Base-by-base conservation (phyloP, 2,113 vertebrate genomes). In the Actenoides lindsayi region DNA sequence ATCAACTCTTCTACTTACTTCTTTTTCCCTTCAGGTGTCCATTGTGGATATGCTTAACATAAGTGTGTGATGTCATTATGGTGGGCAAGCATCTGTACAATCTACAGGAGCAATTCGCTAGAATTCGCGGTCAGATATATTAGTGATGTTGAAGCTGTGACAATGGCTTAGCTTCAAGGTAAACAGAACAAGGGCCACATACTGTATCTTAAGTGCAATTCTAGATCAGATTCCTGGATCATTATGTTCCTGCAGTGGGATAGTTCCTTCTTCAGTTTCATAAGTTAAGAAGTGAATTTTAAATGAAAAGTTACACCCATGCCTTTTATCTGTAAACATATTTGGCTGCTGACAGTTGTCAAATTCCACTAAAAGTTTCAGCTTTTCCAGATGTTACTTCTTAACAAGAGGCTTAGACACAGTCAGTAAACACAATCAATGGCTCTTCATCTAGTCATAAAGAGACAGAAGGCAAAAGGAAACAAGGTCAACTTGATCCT, bases 261-360 rank as follows among this genome's bases (percentile, higher is more conserved):
- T 35, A 60, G 20, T 44, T 89, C 63, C 1, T 1, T 57, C 65
- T 90, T 65, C 6, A 28, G 46, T 85, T 73, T 95, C 35, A 16
- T 30, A 82, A 59, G 19, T 69, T 91, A 81, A 89, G 37, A 80
- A 77, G 80, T 88, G 0, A 71, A 70, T 79, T 91, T 93, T 84
- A 13, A 14, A 31, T 48, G 44, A 77, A 94, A 91, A 88, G 74
- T 68, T 83, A 79, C 62, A 82, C 37, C 69, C 64, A 68, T 68
- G 18, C 3, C 51, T 96, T 93, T 91, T 53, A 79, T 82, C 90
- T 94, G 44, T 88, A 92, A 95, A 88, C 78, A 90, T 18, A 54
- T 35, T 62, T 85, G 39, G 35, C 75, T 83, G 90, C 78, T 82
- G 94, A 28, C 33, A 76, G 35, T 42, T 68, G 69, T n/a, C 51